Percentiles rank a stretch among this genome's conserved stretches.
Evolutionary conservation across 2,888 invertebrate species (phyloP).

Genomic region (Iselma pallidipennis): DNA sequence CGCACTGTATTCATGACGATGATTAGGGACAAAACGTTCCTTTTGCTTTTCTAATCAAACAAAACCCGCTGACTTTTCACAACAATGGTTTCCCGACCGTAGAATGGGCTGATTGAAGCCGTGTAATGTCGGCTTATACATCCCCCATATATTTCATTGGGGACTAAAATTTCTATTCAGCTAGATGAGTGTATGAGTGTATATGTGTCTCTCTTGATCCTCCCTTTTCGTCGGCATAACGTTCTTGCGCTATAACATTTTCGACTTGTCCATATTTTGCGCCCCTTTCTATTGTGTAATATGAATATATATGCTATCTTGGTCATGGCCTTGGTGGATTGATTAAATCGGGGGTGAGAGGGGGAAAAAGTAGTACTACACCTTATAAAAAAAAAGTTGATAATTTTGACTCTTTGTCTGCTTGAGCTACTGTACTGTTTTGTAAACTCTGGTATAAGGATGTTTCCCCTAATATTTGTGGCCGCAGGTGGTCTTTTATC

Average conservation of each 20-base stretch:
- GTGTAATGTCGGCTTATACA: conserved; percentile 47
- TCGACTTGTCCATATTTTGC: conserved; percentile 2
- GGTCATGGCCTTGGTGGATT: conserved; percentile 31
- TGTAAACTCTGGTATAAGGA: background rate
- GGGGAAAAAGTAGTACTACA: background rate
- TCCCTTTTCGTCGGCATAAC: background rate
- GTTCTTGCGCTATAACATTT: conserved; percentile 3
- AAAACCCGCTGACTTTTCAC: conserved; percentile 56
- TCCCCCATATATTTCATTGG: conserved; percentile 41
- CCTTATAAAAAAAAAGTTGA: background rate
- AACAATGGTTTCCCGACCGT: conserved; percentile 47
- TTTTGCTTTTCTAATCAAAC: conserved; percentile 55
- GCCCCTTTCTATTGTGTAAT: conserved; percentile 12
- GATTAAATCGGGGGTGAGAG: conserved; percentile 33
- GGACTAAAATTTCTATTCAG: conserved; percentile 37
- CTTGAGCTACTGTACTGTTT: background rate
- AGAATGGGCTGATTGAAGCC: conserved; percentile 52
- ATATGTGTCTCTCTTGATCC: background rate
- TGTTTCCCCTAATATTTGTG: conserved; percentile 7
- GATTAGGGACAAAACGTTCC: conserved; percentile 54
- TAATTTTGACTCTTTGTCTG: background rate
- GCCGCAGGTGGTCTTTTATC: conserved; percentile 33
- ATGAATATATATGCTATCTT: conserved; percentile 1
- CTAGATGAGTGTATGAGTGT: conserved; percentile 22
- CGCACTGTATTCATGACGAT: conserved; percentile 43